Evolutionary conservation across 2,797 vertebrate species (phyloP), one percentile per base, ranked within the genome.

Genomic region (Rhinella marina): DNA sequence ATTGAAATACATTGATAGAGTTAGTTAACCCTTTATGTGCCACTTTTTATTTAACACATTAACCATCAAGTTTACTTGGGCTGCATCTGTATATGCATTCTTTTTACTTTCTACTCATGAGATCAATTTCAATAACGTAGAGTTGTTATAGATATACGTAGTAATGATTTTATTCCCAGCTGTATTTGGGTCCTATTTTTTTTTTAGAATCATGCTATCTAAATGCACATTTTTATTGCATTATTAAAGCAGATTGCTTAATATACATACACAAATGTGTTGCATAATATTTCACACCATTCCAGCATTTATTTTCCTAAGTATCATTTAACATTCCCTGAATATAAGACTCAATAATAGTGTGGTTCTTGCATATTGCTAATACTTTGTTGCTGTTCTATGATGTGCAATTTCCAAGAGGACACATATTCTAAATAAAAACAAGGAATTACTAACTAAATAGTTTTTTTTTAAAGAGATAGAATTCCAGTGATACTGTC

Each of bases 161-260:
- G 75, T 12, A 52, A 77, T 54, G 21, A 77, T 54, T 77, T n/a
- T 52, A 77, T 54, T 52, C 21, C 23, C 50, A 52, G 9, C 54
- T 77, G 75, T 21, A 77, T 16, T 2, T 70, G 27, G 68, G 25
- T 32, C 68, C 25, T 70, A 16, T 70, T 77, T 77, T n/a, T n/a
- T n/a, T n/a, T n/a, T n/a, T n/a, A n/a, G 10, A 54, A n/a, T 57
- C 56, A 50, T 23, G 50, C 14, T 21, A 77, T 77, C 54, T 77
- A 77, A 77, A 77, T 77, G 75, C 75, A 77, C 75, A 77, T 77
- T 52, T 77, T 77, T 77, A 77, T 77, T 77, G 50, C 75, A 77
- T 77, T 77, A 77, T 54, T 77, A 77, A 77, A 70, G 27, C 50
- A 54, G 50, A 77, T 52, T 52, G 17, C 48, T 77, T 57, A 50